Percentiles rank a stretch among this genome's conserved stretches.
Evolutionary conservation across 1,140 invertebrate genomes (phyloP).

Genomic region (Parasteatoda tepidariorum): DNA sequence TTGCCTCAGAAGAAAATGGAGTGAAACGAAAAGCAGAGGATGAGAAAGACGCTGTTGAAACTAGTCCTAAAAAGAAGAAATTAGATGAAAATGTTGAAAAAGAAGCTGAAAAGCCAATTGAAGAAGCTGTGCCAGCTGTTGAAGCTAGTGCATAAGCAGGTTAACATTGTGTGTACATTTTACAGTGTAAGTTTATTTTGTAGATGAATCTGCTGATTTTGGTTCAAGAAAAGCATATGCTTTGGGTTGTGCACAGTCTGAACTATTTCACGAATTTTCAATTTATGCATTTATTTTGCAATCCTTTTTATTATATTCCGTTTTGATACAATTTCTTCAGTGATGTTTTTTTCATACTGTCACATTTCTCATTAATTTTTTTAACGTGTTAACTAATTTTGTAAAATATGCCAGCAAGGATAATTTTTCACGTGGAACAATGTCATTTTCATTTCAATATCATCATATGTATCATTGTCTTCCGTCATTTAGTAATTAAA

Average conservation of each 20-base stretch:
- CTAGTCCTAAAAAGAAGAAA: slow-evolving; percentile 34
- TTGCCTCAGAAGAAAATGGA: not conserved
- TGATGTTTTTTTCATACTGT: too few species aligned
- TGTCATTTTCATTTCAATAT: slow-evolving; percentile 3
- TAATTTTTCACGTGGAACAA: not conserved
- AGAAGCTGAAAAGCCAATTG: slow-evolving; percentile 5
- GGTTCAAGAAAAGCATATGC: slow-evolving; percentile 23
- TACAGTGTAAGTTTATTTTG: slow-evolving; percentile 6
- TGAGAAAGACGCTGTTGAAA: not conserved
- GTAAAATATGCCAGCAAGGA: too few species aligned
- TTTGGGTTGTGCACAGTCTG: slow-evolving; percentile 4
- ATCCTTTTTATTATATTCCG: not conserved
- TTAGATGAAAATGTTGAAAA: slow-evolving; percentile 14
- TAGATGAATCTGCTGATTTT: slow-evolving; percentile 25
- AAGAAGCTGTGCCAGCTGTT: slow-evolving; percentile 11
- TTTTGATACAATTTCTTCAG: not conserved
- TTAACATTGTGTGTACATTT: not conserved
- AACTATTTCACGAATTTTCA: not conserved
- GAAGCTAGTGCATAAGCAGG: slow-evolving; percentile 38
- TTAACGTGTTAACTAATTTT: too few species aligned
- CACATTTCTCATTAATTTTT: too few species aligned
- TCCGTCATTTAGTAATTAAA: slow-evolving; percentile 50
- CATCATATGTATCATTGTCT: slow-evolving; percentile 49
- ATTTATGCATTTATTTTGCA: not conserved
- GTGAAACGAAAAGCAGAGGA: slow-evolving; percentile 40